Evolutionary conservation across 2,113 vertebrate genomes (phyloP), one percentile per base, ranked within the genome.

Genomic region (Todiramphus chloris): DNA sequence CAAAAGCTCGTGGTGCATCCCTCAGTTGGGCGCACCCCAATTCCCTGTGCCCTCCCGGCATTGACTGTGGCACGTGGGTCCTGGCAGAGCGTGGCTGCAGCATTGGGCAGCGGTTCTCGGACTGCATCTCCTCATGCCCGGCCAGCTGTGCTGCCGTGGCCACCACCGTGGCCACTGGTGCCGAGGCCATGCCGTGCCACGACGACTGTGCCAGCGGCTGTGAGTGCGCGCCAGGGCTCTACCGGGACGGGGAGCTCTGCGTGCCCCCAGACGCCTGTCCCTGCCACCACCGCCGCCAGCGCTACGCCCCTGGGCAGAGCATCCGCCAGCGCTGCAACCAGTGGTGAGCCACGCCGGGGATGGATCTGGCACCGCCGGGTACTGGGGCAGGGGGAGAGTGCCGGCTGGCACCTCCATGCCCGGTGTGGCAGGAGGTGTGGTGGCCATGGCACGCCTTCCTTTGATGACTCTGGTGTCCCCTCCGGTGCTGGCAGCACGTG

Each of bases 171-270:
- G 97, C 94, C 3, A 70, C 93, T 4, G 90, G 92, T 3, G 89
- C 87, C 0, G 92, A 91, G 11, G 91, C 86, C 4, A 97, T 82
- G 1, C 94, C 97, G 67, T 99, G 99, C 92, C 97, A 97, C 37
- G 97, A 98, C 4, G 98, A 98, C 95, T 99, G 99, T 33, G 98
- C 98, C 51, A 97, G 99, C 3, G 99, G 99, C 80, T 99, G 99
- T 5, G 98, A 99, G 95, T 99, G 99, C 51, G 95, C 95, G 0
- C 97, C 95, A 0, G 98, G 98, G 24, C 98, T 99, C 43, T 99
- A 98, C 95, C 93, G 97, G 66, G 98, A 99, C 7, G 89, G 94
- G 14, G 94, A 95, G 4, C 37, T 43, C 31, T 99, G 99, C 5
- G 94, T 99, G 28, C 95, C 96, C 5, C 96, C 92, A 4, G 97